Percentiles rank a stretch among this genome's conserved stretches.
These are phyloP conservation scores for Tridacna gigas DNA, from an alignment of 2,888 invertebrate species.

Conservation along the genomic window DNA sequence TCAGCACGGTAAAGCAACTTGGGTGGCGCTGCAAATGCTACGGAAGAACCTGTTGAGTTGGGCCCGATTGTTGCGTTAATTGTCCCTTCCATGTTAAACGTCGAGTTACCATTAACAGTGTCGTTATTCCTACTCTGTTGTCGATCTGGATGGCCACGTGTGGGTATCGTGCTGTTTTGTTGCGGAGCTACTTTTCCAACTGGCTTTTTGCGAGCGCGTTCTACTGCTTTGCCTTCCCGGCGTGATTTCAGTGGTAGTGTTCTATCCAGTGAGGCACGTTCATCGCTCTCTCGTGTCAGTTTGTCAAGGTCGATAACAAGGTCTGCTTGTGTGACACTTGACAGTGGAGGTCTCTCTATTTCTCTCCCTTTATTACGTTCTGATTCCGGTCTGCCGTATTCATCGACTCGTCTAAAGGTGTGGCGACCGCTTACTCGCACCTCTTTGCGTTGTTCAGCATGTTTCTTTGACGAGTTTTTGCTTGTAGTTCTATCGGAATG, in stretches of 20 bases:
- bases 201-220: constrained; percentile 41
- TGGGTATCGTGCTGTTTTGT: background rate
- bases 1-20: constrained; percentile 55
- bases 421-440: constrained; percentile 46
- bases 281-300: constrained; percentile 25
- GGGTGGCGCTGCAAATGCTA: constrained; percentile 32
- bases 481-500: constrained; percentile 17
- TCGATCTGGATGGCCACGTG: background rate
- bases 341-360: constrained; percentile 45
- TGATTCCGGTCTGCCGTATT: constrained; percentile 31
- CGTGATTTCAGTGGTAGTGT: constrained; percentile 12
- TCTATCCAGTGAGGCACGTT: constrained; percentile 36
- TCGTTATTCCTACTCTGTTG: background rate
- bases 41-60: constrained; percentile 45
- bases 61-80: constrained; percentile 39
- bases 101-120: constrained; percentile 20
- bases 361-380: constrained; percentile 45
- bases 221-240: constrained; percentile 52
- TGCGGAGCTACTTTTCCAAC: constrained; percentile 46
- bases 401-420: constrained; percentile 53
- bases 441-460: constrained; percentile 6
- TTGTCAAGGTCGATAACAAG: constrained; percentile 45
- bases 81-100: constrained; percentile 9
- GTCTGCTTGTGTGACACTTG: constrained; percentile 35
- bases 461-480: constrained; percentile 17